These are phyloP conservation scores for Auanema sp. DNA, from an alignment of 2,888 invertebrate species.

Conservation along the genomic window DNA sequence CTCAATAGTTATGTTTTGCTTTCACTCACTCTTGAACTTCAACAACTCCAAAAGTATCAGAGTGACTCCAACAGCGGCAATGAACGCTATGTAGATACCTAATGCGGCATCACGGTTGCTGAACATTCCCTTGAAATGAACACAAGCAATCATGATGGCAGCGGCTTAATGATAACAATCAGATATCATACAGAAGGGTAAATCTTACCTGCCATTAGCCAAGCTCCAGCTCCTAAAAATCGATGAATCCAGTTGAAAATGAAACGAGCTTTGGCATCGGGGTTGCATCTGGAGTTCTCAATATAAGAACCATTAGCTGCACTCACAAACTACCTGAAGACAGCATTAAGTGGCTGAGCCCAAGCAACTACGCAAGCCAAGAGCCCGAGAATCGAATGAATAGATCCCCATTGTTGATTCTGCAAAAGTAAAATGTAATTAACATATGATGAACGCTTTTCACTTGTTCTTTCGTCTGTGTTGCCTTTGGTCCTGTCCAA, in stretches of 20 bases:
- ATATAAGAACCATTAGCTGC: neutral
- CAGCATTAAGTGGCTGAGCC: constrained; percentile 47
- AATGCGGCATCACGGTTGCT: constrained; percentile 35
- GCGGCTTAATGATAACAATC: constrained; percentile 21
- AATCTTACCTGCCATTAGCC: constrained; percentile 30
- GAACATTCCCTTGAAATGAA: constrained; percentile 40
- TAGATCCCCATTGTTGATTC: constrained; percentile 38
- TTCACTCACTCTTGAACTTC: constrained; percentile 21
- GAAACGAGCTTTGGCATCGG: constrained; percentile 27
- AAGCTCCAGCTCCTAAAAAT: constrained; percentile 38
- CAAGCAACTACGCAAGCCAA: constrained; percentile 45
- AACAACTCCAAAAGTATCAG: constrained; percentile 35
- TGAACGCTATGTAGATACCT: constrained; percentile 43
- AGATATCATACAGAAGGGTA: too few species aligned
- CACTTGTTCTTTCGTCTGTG: constrained; percentile 3
- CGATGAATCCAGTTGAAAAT: constrained; percentile 44
- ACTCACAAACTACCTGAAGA: constrained; percentile 12
- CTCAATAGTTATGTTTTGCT: constrained; percentile 2
- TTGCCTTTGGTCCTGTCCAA: constrained; percentile 41
- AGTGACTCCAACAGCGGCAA: constrained; percentile 28
- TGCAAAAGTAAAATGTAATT: constrained; percentile 10
- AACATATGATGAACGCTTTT: neutral
- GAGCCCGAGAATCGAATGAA: constrained; percentile 45
- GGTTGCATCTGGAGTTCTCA: constrained; percentile 27
- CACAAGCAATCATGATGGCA: constrained; percentile 39